Evolutionary conservation across 1,140 invertebrate genomes (phyloP).

Genomic region (Lysiphlebus fabarum): DNA sequence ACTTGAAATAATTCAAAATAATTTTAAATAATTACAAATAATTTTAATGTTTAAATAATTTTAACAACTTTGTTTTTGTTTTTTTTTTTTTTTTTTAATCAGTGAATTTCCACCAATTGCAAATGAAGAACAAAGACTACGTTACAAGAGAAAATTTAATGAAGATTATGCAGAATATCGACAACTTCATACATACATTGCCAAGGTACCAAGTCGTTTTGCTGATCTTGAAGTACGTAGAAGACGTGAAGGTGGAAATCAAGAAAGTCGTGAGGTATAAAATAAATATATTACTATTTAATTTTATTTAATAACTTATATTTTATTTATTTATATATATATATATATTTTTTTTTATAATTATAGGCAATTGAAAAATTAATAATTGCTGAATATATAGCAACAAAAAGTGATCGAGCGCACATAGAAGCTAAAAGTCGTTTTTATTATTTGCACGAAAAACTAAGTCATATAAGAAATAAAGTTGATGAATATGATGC

Average conservation of each 20-base stretch:
- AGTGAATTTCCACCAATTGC: constrained; percentile 80
- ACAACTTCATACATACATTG: constrained; percentile 70
- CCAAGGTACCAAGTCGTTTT: constrained; percentile 74
- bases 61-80: too few relatives aligned
- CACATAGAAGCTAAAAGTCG: not conserved
- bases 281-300: not conserved
- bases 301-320: not conserved
- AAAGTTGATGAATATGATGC: not conserved
- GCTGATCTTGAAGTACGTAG: constrained; percentile 67
- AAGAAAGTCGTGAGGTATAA: constrained; percentile 56
- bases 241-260: constrained; percentile 54
- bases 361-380: constrained; percentile 1
- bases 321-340: not conserved
- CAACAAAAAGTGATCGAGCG: not conserved
- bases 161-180: constrained; percentile 81
- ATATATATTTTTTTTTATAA: not conserved
- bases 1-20: too few relatives aligned
- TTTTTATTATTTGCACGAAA: constrained; percentile 60
- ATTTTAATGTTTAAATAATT: too few relatives aligned
- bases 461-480: constrained; percentile 14
- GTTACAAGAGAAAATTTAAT: constrained; percentile 87
- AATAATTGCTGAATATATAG: constrained; percentile 3
- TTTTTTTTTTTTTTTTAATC: constrained; percentile 21
- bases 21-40: too few relatives aligned
- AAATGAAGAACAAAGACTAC: constrained; percentile 69